phyloP scores from a whole-genome alignment of 1,140 invertebrate species.

The Hylaeus anthracinus region DNA sequence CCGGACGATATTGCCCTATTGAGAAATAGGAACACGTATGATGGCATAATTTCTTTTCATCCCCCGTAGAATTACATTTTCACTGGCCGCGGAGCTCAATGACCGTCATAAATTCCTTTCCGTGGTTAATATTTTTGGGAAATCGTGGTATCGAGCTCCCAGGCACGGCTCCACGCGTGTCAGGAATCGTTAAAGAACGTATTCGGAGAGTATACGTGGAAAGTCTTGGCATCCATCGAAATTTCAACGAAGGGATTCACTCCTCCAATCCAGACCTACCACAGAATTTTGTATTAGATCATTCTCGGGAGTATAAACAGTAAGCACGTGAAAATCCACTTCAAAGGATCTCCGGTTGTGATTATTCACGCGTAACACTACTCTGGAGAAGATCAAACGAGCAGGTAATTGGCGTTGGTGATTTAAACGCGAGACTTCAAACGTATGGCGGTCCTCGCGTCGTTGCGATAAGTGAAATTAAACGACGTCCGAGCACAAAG shows the following conservation, averaged over 20 bases:
- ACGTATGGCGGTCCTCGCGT: not conserved
- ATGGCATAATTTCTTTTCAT: constrained; percentile 39
- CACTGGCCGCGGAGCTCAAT: not conserved
- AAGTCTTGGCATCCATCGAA: no score
- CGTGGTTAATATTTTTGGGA: constrained; percentile 1
- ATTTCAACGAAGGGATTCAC: no score
- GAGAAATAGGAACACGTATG: constrained; percentile 46
- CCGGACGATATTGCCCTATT: constrained; percentile 20
- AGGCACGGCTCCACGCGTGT: not conserved
- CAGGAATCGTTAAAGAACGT: not conserved
- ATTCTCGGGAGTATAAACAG: no score
- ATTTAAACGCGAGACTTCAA: not conserved
- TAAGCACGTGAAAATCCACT: no score
- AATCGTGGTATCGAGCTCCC: not conserved
- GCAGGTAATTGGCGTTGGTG: not conserved
- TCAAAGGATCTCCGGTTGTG: not conserved
- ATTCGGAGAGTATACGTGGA: no score
- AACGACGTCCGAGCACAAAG: constrained; percentile 7
- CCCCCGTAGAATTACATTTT: constrained; percentile 26
- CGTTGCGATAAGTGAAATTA: not conserved
- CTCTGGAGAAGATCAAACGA: not conserved
- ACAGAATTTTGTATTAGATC: no score
- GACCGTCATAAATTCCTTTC: not conserved
- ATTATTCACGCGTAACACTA: not conserved
- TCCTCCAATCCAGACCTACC: no score